A percentile compares a stretch with the other conserved stretches of the same genome.
These are phyloP conservation scores for Geodia barretti DNA, from an alignment of 37 sponge, comb jelly and placozoan species.

Conservation along the genomic window DNA sequence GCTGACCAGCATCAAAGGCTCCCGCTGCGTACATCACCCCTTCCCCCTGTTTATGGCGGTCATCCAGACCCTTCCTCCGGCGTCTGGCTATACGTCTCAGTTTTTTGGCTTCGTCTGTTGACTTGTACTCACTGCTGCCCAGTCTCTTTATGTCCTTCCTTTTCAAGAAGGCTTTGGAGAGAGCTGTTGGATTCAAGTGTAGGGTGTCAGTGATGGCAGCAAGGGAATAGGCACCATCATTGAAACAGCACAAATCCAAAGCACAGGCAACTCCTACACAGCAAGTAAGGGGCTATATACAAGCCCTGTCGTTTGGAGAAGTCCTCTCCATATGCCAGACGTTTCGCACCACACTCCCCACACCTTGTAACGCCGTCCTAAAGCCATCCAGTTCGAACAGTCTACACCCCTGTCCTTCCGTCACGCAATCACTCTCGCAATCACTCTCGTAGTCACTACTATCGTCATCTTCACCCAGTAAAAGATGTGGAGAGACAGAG, in stretches of 20 bases:
- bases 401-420: neutral
- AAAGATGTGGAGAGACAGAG: neutral
- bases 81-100: neutral
- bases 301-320: neutral
- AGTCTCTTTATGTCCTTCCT: neutral
- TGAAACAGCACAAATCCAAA: slow-evolving; percentile 15
- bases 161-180: neutral
- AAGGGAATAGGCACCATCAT: slow-evolving; percentile 22
- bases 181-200: neutral
- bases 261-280: slow-evolving; percentile 11
- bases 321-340: neutral
- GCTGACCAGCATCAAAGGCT: neutral
- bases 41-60: neutral
- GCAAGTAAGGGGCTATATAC: neutral
- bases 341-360: neutral
- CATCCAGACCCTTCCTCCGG: slow-evolving; percentile 17
- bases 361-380: neutral
- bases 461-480: neutral
- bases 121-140: neutral
- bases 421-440: no score
- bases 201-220: neutral
- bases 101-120: neutral
- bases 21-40: neutral
- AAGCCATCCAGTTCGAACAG: neutral
- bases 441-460: neutral